A percentile compares a stretch with the other conserved stretches of the same genome.
These are phyloP conservation scores for Pituophis catenifer DNA, from an alignment of 2,113 vertebrate species.

Conservation along the genomic window DNA sequence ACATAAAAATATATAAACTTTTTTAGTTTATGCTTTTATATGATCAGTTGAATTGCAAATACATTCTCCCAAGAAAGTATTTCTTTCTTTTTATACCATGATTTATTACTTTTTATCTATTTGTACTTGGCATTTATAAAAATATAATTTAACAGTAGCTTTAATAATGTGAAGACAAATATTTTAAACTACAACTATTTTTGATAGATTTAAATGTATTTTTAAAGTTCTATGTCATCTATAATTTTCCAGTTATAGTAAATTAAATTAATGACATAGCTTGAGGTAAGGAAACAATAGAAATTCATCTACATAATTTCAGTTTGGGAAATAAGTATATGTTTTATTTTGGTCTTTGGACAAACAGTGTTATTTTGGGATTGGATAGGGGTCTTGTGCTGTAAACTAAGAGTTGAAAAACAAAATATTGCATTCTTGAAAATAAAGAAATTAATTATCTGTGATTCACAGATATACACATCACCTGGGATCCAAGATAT, in stretches of 20 bases:
- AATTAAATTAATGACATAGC: background rate
- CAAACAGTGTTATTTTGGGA: background rate
- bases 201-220: conserved; percentile 68
- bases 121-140: conserved; percentile 64
- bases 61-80: conserved; percentile 69
- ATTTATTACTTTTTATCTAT: conserved; percentile 68
- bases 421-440: background rate
- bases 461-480: background rate
- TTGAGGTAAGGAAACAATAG: background rate
- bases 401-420: background rate
- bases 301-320: background rate
- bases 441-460: background rate
- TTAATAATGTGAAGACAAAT: conserved; percentile 58
- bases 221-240: conserved; percentile 58
- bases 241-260: conserved; percentile 33
- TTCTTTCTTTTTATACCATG: conserved; percentile 70
- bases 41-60: conserved; percentile 76
- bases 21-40: conserved; percentile 74
- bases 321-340: background rate
- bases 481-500: background rate
- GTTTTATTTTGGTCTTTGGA: background rate
- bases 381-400: background rate
- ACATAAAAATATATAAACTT: conserved; percentile 69
- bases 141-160: conserved; percentile 57
- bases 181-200: conserved; percentile 62